Percentiles rank a stretch among this genome's conserved stretches.
These are phyloP conservation scores for Anagyrus pseudococci DNA, from an alignment of 2,888 invertebrate species.

Conservation along the genomic window DNA sequence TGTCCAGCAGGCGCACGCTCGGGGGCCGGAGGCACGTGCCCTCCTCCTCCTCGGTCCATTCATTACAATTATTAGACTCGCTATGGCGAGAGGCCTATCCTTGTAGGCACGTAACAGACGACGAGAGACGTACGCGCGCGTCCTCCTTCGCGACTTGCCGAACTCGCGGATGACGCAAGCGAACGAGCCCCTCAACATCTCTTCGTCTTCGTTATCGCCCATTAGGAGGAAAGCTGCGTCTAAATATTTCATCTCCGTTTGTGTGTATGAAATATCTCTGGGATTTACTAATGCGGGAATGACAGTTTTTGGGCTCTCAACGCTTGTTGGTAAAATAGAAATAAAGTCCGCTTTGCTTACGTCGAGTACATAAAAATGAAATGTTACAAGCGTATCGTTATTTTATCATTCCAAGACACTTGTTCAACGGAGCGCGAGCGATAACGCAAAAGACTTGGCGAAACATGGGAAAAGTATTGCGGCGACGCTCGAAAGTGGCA, in stretches of 20 bases:
- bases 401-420: too few relatives aligned
- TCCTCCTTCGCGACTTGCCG: slow-evolving; percentile 25
- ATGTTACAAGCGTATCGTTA: too few relatives aligned
- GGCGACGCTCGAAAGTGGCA: background rate
- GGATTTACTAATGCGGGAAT: too few relatives aligned
- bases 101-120: slow-evolving; percentile 6
- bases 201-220: slow-evolving; percentile 49
- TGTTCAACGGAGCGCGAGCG: too few relatives aligned
- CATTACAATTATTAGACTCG: slow-evolving; percentile 31
- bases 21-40: slow-evolving; percentile 2
- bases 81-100: slow-evolving; percentile 8
- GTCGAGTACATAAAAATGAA: too few relatives aligned
- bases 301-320: too few relatives aligned
- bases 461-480: background rate
- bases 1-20: slow-evolving; percentile 15
- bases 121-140: slow-evolving; percentile 17
- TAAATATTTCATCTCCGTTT: slow-evolving; percentile 48
- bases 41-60: slow-evolving; percentile 12
- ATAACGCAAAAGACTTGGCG: too few relatives aligned
- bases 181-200: slow-evolving; percentile 40
- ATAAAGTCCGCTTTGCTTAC: too few relatives aligned
- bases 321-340: too few relatives aligned
- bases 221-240: slow-evolving; percentile 43
- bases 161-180: slow-evolving; percentile 33
- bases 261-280: too few relatives aligned